Base-by-base conservation (phyloP, 1,140 invertebrate species). In the Eumaeus atala region DNA sequence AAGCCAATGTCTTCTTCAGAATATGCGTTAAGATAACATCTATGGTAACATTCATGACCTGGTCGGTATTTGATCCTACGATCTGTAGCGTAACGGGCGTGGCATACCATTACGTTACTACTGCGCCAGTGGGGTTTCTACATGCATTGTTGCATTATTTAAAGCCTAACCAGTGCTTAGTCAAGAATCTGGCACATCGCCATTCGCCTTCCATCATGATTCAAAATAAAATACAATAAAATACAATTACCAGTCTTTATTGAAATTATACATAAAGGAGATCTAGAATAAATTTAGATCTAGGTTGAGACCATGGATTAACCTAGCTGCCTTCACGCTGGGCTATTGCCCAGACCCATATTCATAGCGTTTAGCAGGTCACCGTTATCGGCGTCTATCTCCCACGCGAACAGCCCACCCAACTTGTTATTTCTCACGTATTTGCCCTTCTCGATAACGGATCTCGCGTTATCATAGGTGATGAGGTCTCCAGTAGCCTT, bases 321-420 rank as follows among this genome's bases (percentile, higher is more conserved):
- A 1, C 14, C 14, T 14, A 44, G 12, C 40, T 16, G 3, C 35
- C 9, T 5, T 44, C 14, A 72, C 67, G 73, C 77, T 48, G 74
- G 65, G 66, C 62, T 80, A 49, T 86, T 86, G 0, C 83, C 83
- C 1, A 86, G 64, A 21, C 79, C 83, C 74, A 80, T 80, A 54
- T 86, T 86, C 83, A 86, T 86, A n/a, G 74, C 74, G 48, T 86
- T 86, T 10, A 84, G 58, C 21, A 86, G 66, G 48, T 84, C 80
- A 35, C 83, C 83, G 58, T 83, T 84, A 51, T 86, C 83, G 0
- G 83, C 83, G 38, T 86, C 83, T 3, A 86, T 75, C 68, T 86
- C 83, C 83, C 83, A 86, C 33, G 83, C 81, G 49, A 86, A 86
- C 17, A 84, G 57, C 33, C 83, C 83, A 9, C 83, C 83, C 1